A percentile compares a stretch with the other conserved stretches of the same genome.
phyloP scores from a whole-genome alignment of 2,888 invertebrate species.

The Drosophila austrosaltans region DNA sequence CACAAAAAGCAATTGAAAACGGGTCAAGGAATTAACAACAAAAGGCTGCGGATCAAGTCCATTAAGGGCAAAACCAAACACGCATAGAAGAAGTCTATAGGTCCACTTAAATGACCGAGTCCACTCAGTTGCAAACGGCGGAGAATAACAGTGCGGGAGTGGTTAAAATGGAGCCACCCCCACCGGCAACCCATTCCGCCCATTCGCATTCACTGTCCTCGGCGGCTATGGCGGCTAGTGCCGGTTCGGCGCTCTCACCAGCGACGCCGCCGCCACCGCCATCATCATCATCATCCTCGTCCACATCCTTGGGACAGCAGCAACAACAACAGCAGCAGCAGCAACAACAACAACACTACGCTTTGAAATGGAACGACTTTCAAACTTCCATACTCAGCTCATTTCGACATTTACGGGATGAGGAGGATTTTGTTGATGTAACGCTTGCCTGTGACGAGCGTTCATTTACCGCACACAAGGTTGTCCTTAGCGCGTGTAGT shows the following conservation, averaged over 20 bases:
- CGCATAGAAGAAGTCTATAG: conserved; percentile 17
- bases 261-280: conserved; percentile 59
- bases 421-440: conserved; percentile 96
- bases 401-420: conserved; percentile 93
- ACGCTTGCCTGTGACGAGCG: conserved; percentile 95
- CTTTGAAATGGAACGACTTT: conserved; percentile 97
- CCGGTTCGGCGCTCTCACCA: conserved; percentile 68
- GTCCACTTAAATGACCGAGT: conserved; percentile 83
- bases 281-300: not conserved
- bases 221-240: conserved; percentile 53
- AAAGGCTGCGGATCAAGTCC: conserved; percentile 64
- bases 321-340: conserved; percentile 51
- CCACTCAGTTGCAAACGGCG: conserved; percentile 83
- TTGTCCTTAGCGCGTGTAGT: conserved; percentile 96
- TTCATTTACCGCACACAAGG: conserved; percentile 95
- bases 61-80: conserved; percentile 54
- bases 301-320: conserved; percentile 1
- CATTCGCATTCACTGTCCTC: conserved; percentile 59
- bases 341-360: conserved; percentile 89
- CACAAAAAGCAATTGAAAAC: conserved; percentile 37
- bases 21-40: conserved; percentile 60
- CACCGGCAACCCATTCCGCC: conserved; percentile 84
- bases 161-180: conserved; percentile 84
- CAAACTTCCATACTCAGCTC: conserved; percentile 95
- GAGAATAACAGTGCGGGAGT: conserved; percentile 84